Conservation (phyloP, 2,888 invertebrate species). For the Drosophila bunnanda region DNA sequence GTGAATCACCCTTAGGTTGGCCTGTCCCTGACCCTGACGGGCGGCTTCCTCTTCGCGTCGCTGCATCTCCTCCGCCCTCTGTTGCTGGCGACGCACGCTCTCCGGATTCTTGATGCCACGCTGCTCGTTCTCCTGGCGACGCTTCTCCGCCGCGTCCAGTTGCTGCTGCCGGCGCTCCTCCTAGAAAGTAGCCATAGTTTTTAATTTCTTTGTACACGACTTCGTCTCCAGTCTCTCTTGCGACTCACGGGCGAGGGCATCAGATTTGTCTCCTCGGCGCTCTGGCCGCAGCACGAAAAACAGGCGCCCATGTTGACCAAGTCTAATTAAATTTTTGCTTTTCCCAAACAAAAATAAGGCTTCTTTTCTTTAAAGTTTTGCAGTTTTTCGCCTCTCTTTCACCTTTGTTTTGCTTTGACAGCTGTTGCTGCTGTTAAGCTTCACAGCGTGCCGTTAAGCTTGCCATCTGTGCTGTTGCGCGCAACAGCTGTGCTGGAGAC, state of each 20-base stretch:
- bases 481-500: conserved; percentile 38
- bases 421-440: conserved; percentile 24
- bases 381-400: conserved; percentile 29
- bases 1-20: conserved; percentile 58
- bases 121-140: conserved; percentile 87
- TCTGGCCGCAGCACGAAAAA: conserved; percentile 79
- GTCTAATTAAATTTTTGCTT: background rate
- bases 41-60: conserved; percentile 86
- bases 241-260: conserved; percentile 82
- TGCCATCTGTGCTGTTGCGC: conserved; percentile 23
- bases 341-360: background rate
- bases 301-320: conserved; percentile 71
- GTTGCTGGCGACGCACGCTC: conserved; percentile 87
- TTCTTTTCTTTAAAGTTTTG: conserved; percentile 41
- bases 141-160: conserved; percentile 89
- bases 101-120: conserved; percentile 89
- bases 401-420: conserved; percentile 66
- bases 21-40: conserved; percentile 65
- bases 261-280: conserved; percentile 78
- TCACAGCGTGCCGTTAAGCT: conserved; percentile 17
- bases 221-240: background rate
- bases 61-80: conserved; percentile 86
- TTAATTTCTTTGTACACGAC: background rate
- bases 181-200: conserved; percentile 80
- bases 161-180: conserved; percentile 88